Conservation (phyloP, 2,113 vertebrate species). For the Hylia prasina region DNA sequence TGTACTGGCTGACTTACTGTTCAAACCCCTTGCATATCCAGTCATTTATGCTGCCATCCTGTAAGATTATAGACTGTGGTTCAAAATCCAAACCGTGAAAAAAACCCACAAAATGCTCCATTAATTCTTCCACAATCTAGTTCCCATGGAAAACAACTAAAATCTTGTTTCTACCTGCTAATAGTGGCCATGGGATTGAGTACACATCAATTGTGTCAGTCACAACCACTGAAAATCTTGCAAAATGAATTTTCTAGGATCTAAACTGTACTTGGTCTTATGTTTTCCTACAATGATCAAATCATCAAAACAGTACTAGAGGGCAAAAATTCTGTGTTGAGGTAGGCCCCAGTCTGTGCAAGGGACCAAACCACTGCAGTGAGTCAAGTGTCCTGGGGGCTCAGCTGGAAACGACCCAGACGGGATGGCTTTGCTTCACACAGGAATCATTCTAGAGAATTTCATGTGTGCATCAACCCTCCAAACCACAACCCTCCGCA, state of each 20-base stretch:
- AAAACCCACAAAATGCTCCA: not conserved
- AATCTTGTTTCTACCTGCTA: not conserved
- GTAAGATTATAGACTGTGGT: not conserved
- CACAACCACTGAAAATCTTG: not conserved
- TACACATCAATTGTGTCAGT: not conserved
- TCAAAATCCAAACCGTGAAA: not conserved
- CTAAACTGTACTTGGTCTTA: not conserved
- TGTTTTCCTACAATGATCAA: not conserved
- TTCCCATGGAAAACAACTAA: not conserved
- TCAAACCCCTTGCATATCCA: not conserved
- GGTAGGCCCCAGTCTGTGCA: not conserved
- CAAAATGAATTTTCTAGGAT: not conserved
- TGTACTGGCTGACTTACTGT: not conserved
- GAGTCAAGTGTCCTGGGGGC: not conserved
- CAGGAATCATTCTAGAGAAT: not conserved
- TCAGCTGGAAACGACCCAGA: not conserved
- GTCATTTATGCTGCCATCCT: not conserved
- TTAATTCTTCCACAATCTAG: not conserved
- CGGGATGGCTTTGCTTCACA: not conserved
- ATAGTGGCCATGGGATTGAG: not conserved
- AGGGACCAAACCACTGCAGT: not conserved
- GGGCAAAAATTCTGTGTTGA: not conserved
- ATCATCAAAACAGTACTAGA: not conserved
- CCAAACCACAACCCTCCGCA: not conserved
- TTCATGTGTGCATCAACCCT: not conserved